These are phyloP conservation scores for Bombus terrestris DNA, from an alignment of 1,140 invertebrate genomes.

Conservation along the genomic window DNA sequence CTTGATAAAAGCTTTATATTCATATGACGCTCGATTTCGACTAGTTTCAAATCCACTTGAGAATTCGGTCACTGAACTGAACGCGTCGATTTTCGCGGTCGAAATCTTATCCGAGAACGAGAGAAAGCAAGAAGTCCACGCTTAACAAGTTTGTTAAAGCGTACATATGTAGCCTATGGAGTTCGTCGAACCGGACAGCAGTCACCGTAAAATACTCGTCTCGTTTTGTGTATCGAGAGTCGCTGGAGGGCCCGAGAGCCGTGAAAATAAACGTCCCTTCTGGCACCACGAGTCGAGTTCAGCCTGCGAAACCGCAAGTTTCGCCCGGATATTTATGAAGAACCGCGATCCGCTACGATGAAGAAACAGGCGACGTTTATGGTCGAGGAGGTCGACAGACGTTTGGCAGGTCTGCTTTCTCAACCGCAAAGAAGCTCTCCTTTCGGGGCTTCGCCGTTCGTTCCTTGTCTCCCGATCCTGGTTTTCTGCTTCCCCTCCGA, in stretches of 20 bases:
- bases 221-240: slow-evolving; percentile 47
- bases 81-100: slow-evolving; percentile 11
- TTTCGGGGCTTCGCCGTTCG: slow-evolving; percentile 49
- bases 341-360: slow-evolving; percentile 39
- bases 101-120: slow-evolving; percentile 40
- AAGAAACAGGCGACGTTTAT: slow-evolving; percentile 68
- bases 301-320: slow-evolving; percentile 54
- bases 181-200: slow-evolving; percentile 49
- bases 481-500: slow-evolving; percentile 5
- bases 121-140: slow-evolving; percentile 32
- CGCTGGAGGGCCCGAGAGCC: slow-evolving; percentile 15
- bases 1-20: not conserved
- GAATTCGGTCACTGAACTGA: not conserved
- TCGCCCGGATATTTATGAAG: slow-evolving; percentile 67
- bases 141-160: slow-evolving; percentile 57
- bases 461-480: slow-evolving; percentile 37
- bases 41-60: no score
- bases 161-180: not conserved
- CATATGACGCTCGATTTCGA: no score
- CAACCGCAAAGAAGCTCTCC: slow-evolving; percentile 53
- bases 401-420: slow-evolving; percentile 67
- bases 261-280: slow-evolving; percentile 66
- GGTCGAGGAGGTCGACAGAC: slow-evolving; percentile 64
- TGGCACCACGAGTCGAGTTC: not conserved
- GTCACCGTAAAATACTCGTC: slow-evolving; percentile 48